Conservation (phyloP, 2,113 vertebrate genomes). For the Catharus fuscescens region DNA sequence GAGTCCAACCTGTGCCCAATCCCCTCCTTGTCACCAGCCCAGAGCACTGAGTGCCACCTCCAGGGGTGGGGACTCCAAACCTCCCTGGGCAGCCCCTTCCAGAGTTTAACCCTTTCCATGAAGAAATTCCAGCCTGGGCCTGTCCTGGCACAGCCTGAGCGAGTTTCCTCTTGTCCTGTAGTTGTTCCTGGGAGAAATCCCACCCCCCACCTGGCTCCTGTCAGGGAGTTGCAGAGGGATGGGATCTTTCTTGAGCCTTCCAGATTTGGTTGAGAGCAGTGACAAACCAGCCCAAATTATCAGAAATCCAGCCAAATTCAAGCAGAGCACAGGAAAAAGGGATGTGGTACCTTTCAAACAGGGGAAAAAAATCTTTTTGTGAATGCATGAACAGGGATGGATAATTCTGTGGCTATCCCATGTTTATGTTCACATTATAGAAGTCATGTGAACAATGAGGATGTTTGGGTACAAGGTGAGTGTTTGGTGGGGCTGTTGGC, state of each 20-base stretch:
- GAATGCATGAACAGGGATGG: not conserved
- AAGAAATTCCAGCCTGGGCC: not conserved
- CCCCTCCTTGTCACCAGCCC: not conserved
- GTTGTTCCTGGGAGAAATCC: not conserved
- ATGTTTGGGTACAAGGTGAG: not conserved
- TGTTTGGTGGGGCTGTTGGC: not conserved
- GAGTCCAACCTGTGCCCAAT: accelerated
- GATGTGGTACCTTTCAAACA: not conserved
- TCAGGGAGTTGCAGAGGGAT: not conserved
- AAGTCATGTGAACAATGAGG: not conserved
- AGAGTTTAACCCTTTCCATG: not conserved
- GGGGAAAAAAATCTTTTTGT: not conserved
- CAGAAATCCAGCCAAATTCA: not conserved
- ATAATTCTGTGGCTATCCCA: not conserved
- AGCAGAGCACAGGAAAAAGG: not conserved
- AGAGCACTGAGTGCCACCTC: not conserved
- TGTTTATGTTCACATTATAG: not conserved
- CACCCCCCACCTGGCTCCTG: not conserved
- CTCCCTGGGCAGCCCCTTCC: not conserved
- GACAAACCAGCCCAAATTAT: not conserved
- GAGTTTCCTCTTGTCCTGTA: accelerated
- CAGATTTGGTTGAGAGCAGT: not conserved
- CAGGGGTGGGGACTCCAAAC: not conserved
- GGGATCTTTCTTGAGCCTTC: not conserved
- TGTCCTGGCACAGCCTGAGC: not conserved